Evolutionary conservation across 2,888 invertebrate species (phyloP).

Genomic region (Panzeria rudis): DNA sequence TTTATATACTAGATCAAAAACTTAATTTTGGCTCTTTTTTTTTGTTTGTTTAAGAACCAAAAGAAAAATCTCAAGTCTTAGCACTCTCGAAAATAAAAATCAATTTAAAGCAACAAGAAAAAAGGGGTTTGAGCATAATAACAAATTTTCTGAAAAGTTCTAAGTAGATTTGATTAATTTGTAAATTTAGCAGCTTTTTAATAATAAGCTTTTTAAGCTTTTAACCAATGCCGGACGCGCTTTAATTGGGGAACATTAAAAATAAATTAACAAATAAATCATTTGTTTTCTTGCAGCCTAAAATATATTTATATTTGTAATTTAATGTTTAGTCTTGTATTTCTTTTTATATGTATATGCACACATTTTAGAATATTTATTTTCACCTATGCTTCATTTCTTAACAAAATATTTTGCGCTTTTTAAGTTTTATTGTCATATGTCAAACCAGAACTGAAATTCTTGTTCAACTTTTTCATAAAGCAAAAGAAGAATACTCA

Average conservation of each 20-base stretch:
- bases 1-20: background rate
- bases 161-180: conserved; percentile 38
- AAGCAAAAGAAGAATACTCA: background rate
- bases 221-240: conserved; percentile 22
- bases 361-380: conserved; percentile 17
- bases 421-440: background rate
- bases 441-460: background rate
- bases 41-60: background rate
- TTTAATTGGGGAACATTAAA: conserved; percentile 20
- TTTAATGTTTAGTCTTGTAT: conserved; percentile 39
- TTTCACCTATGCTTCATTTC: conserved; percentile 24
- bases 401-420: conserved; percentile 13
- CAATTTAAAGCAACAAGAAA: background rate
- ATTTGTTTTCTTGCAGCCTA: conserved; percentile 26
- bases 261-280: conserved; percentile 18
- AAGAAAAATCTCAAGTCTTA: conserved; percentile 48
- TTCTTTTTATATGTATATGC: conserved; percentile 15
- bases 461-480: background rate
- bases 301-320: conserved; percentile 13
- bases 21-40: background rate
- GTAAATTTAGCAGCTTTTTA: conserved; percentile 24
- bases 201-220: conserved; percentile 38
- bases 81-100: conserved; percentile 67
- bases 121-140: conserved; percentile 7
- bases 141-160: background rate